A percentile compares a stretch with the other conserved stretches of the same genome.
Evolutionary conservation across 2,113 vertebrate species (phyloP).

Genomic region (Cisticola juncidis): DNA sequence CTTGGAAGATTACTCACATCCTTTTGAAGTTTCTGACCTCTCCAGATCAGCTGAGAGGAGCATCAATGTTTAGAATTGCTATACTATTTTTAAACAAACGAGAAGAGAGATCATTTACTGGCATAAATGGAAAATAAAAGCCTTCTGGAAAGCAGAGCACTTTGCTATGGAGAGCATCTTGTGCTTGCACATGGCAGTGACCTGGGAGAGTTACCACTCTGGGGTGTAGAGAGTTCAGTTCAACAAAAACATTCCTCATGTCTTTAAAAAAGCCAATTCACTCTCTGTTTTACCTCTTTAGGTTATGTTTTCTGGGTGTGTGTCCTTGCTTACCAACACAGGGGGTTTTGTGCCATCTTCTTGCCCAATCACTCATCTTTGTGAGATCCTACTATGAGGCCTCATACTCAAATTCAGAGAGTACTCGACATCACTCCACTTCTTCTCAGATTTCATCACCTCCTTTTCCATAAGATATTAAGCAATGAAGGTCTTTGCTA

Average conservation of each 20-base stretch:
- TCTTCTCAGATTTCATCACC: neutral
- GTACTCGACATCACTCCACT: neutral
- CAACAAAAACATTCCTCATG: neutral
- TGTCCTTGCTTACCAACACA: neutral
- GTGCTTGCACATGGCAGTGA: neutral
- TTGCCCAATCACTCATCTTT: neutral
- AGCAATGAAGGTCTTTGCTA: neutral
- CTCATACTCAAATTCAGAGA: neutral
- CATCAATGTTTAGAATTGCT: neutral
- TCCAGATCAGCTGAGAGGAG: neutral
- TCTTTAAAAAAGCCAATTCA: neutral
- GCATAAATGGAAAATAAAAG: neutral
- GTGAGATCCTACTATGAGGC: neutral
- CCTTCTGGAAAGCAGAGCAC: neutral
- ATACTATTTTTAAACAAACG: neutral
- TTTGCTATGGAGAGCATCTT: neutral
- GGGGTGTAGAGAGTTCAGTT: neutral
- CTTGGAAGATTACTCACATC: slow-evolving; percentile 10
- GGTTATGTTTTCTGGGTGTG: neutral
- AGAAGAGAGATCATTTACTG: neutral
- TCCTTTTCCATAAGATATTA: neutral
- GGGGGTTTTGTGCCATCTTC: neutral
- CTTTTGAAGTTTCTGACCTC: neutral
- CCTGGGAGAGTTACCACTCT: neutral
- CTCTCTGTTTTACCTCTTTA: neutral